A percentile compares a stretch with the other conserved stretches of the same genome.
phyloP scores from a whole-genome alignment of 1,140 invertebrate species.

The Drosophila pachea region DNA sequence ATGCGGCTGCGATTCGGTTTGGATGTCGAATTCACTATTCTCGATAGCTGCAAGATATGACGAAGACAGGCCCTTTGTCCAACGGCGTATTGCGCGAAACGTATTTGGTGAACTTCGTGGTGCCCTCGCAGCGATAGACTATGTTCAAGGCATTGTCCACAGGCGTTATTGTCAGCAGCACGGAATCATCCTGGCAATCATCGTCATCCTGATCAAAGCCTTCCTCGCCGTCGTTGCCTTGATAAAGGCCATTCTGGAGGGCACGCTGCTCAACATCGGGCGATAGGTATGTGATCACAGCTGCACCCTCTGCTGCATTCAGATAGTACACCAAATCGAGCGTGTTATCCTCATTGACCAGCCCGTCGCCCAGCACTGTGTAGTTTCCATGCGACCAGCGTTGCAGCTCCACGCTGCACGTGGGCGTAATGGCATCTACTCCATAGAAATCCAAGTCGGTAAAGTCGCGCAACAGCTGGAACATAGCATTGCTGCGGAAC shows the following conservation, averaged over 20 bases:
- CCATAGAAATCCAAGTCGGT: constrained; percentile 83
- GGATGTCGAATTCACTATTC: constrained; percentile 47
- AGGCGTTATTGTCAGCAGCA: constrained; percentile 80
- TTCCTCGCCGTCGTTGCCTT: constrained; percentile 6
- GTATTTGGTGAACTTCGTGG: constrained; percentile 84
- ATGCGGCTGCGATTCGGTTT: constrained; percentile 4
- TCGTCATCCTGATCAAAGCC: constrained; percentile 27
- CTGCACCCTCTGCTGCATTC: constrained; percentile 79
- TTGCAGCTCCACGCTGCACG: constrained; percentile 82
- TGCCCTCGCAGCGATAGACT: constrained; percentile 83
- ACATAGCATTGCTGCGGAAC: constrained; percentile 81
- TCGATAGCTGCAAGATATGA: constrained; percentile 76
- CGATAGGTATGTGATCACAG: constrained; percentile 81
- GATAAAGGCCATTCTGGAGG: constrained; percentile 15
- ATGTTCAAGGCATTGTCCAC: constrained; percentile 84
- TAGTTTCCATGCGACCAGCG: constrained; percentile 84
- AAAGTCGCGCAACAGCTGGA: constrained; percentile 82
- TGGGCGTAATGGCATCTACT: constrained; percentile 75
- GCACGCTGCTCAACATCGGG: constrained; percentile 68
- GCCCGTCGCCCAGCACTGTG: constrained; percentile 77
- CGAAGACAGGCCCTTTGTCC: constrained; percentile 72
- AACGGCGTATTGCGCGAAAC: constrained; percentile 78
- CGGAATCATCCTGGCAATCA: constrained; percentile 56
- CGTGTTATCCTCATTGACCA: constrained; percentile 79
- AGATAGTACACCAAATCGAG: constrained; percentile 82